Percentiles rank a stretch among this genome's conserved stretches.
These are phyloP conservation scores for Myxocyprinus asiaticus DNA, from an alignment of 2,113 vertebrate species.

Conservation along the genomic window DNA sequence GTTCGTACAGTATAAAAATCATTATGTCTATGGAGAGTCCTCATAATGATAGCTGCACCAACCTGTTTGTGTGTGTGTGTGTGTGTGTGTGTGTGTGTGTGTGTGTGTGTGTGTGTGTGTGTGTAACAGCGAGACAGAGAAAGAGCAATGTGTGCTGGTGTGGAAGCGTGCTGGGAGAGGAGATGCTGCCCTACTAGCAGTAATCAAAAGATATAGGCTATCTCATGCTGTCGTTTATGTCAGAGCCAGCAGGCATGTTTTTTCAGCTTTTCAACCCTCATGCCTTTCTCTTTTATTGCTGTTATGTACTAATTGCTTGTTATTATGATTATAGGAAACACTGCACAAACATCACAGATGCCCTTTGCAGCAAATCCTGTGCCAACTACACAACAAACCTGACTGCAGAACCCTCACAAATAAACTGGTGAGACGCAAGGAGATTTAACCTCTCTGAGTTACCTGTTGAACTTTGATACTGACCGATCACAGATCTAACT, in stretches of 20 bases:
- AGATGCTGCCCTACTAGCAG: slow-evolving; percentile 20
- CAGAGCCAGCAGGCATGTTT: slow-evolving; percentile 16
- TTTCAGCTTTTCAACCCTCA: slow-evolving; percentile 39
- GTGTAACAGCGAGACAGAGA: no score
- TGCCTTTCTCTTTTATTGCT: background rate
- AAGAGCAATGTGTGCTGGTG: no score
- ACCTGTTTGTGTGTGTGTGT: no score
- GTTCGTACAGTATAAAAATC: no score
- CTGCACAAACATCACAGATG: slow-evolving; percentile 44
- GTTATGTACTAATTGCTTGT: slow-evolving; percentile 21
- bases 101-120: no score
- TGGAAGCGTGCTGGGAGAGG: slow-evolving; percentile 22
- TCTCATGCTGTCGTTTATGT: slow-evolving; percentile 49
- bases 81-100: no score
- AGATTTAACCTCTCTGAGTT: no score
- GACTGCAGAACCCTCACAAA: slow-evolving; percentile 54
- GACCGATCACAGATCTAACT: no score
- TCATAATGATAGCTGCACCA: no score
- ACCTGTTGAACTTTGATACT: no score
- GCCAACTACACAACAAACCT: slow-evolving; percentile 41
- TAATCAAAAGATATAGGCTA: slow-evolving; percentile 11
- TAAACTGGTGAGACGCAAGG: slow-evolving; percentile 68
- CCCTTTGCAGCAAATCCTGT: slow-evolving; percentile 46
- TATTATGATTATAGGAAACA: slow-evolving; percentile 40
- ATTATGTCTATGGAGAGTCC: no score